phyloP scores from a whole-genome alignment of 2,113 vertebrate genomes.

The Tachysurus fulvidraco region DNA sequence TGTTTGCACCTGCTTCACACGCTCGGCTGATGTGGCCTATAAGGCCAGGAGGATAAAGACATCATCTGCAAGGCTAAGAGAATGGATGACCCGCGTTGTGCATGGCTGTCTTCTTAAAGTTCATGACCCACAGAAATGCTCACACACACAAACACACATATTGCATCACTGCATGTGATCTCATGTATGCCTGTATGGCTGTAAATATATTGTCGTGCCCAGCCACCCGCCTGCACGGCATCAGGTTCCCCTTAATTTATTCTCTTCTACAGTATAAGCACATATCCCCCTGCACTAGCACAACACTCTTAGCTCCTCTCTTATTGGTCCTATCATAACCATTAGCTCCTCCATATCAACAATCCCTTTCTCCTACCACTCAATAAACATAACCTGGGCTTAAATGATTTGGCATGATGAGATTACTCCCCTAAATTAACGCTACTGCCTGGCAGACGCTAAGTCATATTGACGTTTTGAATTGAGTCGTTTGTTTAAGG shows the following conservation, averaged over 20 bases:
- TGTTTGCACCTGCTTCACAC: slow-evolving; percentile 48
- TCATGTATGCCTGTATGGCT: neutral
- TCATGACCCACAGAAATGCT: slow-evolving; percentile 27
- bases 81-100: slow-evolving; percentile 44
- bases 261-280: slow-evolving; percentile 27
- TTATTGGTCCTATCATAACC: slow-evolving; percentile 20
- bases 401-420: slow-evolving; percentile 34
- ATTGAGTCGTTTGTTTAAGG: slow-evolving; percentile 38
- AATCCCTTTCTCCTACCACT: slow-evolving; percentile 26
- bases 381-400: slow-evolving; percentile 42
- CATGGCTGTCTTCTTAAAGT: slow-evolving; percentile 38
- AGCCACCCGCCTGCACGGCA: neutral
- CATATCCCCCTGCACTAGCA: neutral
- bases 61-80: slow-evolving; percentile 49
- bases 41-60: slow-evolving; percentile 55
- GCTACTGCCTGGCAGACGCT: slow-evolving; percentile 9
- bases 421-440: slow-evolving; percentile 43
- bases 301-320: slow-evolving; percentile 12
- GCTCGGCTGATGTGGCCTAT: slow-evolving; percentile 30
- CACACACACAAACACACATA: slow-evolving; percentile 3
- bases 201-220: neutral
- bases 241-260: neutral
- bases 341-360: slow-evolving; percentile 33
- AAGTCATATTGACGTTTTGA: slow-evolving; percentile 43
- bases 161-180: slow-evolving; percentile 5